Percentiles rank a stretch among this genome's conserved stretches.
phyloP scores from a whole-genome alignment of 2,113 vertebrate genomes.

The Hoplias malabaricus region DNA sequence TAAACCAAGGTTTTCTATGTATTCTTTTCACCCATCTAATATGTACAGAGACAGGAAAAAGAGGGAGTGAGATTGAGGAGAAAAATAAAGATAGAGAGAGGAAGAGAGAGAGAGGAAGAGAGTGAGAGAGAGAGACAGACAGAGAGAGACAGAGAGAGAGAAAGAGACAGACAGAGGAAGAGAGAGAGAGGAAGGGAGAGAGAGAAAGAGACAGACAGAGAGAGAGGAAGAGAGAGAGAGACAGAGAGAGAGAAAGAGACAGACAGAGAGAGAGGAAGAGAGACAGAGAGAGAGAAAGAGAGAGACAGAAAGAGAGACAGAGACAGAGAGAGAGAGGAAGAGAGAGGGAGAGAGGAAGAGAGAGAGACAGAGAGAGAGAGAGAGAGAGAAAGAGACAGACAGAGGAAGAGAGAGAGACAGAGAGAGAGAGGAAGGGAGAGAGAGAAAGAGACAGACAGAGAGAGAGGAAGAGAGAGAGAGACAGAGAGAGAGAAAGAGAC shows the following conservation, averaged over 20 bases:
- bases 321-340: neutral
- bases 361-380: constrained; percentile 2
- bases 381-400: neutral
- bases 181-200: constrained; percentile 13
- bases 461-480: constrained; percentile 5
- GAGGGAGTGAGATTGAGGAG: too few species aligned
- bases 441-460: neutral
- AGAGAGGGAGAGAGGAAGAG: neutral
- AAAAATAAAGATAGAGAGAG: too few species aligned
- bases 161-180: neutral
- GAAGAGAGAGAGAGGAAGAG: constrained; percentile 45
- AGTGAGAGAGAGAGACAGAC: neutral
- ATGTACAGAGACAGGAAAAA: too few species aligned
- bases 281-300: neutral
- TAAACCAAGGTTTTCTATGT: too few species aligned
- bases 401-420: neutral
- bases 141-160: neutral
- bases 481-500: neutral
- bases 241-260: neutral
- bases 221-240: neutral
- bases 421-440: constrained; percentile 13
- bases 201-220: neutral
- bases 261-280: neutral
- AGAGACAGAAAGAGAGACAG: neutral
- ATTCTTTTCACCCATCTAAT: too few species aligned